Conservation (phyloP, 2,888 invertebrate genomes). For the Acleris cristana region DNA sequence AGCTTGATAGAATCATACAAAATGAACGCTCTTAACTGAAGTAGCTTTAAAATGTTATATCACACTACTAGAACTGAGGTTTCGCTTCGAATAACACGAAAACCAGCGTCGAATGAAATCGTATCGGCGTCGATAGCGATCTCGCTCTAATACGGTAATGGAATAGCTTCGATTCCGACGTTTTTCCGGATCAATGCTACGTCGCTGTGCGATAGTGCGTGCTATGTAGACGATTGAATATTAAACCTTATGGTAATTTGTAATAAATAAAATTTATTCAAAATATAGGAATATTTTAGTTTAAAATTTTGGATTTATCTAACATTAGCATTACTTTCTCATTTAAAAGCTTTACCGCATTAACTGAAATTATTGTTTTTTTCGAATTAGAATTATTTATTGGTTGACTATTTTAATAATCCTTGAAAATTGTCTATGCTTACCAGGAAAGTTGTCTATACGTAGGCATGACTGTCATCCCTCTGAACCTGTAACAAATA, state of each 20-base stretch:
- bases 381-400: too few species aligned
- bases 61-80: neutral
- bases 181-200: constrained; percentile 79
- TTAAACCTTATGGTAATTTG: neutral
- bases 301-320: too few species aligned
- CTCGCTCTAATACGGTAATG: constrained; percentile 75
- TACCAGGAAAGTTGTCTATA: constrained; percentile 62
- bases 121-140: constrained; percentile 29
- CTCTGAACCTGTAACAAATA: constrained; percentile 66
- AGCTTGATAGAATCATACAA: too few species aligned
- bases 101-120: constrained; percentile 9
- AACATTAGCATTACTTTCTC: too few species aligned
- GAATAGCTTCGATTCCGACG: constrained; percentile 60
- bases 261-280: too few species aligned
- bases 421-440: constrained; percentile 41
- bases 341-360: too few species aligned
- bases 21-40: too few species aligned
- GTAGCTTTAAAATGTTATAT: neutral
- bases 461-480: constrained; percentile 59
- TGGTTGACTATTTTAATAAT: neutral
- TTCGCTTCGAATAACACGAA: neutral
- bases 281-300: too few species aligned
- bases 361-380: too few species aligned
- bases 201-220: constrained; percentile 3
- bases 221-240: neutral